Conservation (phyloP, 2,113 vertebrate species). For the Myiozetetes cayanensis region DNA sequence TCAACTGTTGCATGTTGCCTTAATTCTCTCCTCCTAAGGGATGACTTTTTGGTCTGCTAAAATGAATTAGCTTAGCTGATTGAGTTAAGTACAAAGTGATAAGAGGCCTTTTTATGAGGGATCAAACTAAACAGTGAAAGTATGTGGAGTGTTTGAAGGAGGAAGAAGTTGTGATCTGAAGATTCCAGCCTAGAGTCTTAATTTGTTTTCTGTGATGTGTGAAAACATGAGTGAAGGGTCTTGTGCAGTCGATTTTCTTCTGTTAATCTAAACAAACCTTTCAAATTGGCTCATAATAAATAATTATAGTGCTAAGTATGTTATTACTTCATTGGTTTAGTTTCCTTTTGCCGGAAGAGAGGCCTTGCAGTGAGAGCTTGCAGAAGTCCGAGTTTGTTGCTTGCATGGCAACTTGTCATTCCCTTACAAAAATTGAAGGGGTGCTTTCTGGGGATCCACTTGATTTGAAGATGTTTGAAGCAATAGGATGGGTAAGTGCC, state of each 20-base stretch:
- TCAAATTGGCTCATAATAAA: constrained; percentile 58
- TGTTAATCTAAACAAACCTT: constrained; percentile 57
- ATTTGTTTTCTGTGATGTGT: neutral
- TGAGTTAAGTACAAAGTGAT: neutral
- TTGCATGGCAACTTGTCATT: constrained; percentile 97
- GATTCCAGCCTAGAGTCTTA: neutral
- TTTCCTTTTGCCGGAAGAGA: constrained; percentile 89
- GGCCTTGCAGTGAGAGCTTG: constrained; percentile 83
- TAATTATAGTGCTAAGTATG: constrained; percentile 42
- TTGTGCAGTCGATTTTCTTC: constrained; percentile 28
- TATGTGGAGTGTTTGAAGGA: neutral
- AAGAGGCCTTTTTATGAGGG: neutral
- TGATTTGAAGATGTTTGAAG: constrained; percentile 98
- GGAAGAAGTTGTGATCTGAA: neutral
- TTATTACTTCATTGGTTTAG: constrained; percentile 72
- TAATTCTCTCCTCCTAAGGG: neutral
- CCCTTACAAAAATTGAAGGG: constrained; percentile 97
- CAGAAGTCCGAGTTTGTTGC: constrained; percentile 93
- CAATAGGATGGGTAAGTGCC: constrained; percentile 92
- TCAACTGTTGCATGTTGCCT: neutral
- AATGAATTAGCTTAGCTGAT: neutral
- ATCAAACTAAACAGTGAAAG: neutral
- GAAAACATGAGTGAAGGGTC: constrained; percentile 21
- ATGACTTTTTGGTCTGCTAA: neutral
- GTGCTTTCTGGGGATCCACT: constrained; percentile 94